Conservation (phyloP, 2,113 vertebrate genomes). For the Alligator sinensis region DNA sequence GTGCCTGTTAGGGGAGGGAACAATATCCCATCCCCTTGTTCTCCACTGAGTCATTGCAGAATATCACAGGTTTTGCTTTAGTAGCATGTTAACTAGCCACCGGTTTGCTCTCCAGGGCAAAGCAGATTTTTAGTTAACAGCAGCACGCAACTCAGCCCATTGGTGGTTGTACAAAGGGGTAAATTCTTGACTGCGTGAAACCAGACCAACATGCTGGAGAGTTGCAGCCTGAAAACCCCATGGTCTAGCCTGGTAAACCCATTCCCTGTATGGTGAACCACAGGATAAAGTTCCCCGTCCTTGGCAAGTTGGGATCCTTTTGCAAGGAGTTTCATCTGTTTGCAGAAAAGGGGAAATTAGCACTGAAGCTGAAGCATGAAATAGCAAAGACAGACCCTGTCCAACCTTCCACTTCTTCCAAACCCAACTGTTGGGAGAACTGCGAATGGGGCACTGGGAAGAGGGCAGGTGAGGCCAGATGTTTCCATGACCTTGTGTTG, state of each 20-base stretch:
- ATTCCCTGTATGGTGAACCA: background rate
- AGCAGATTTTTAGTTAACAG: background rate
- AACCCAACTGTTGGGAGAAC: background rate
- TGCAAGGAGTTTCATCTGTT: no score
- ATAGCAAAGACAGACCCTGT: background rate
- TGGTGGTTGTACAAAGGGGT: background rate
- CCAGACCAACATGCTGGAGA: background rate
- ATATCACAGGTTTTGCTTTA: background rate
- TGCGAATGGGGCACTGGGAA: background rate
- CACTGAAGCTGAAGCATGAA: no score
- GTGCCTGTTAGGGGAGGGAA: background rate
- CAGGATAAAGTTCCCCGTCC: background rate
- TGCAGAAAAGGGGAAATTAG: no score
- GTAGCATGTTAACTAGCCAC: background rate
- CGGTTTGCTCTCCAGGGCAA: background rate
- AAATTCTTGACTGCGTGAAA: background rate
- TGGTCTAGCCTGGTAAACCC: no score
- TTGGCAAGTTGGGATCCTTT: background rate
- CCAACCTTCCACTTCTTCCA: background rate
- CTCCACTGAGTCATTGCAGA: background rate
- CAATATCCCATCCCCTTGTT: background rate
- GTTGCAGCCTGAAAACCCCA: no score
- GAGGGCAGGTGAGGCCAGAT: fast-evolving
- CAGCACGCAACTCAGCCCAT: background rate
- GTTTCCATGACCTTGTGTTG: background rate